Evolutionary conservation across 2,888 invertebrate genomes (phyloP).

Genomic region (Drosophila tanythrix): DNA sequence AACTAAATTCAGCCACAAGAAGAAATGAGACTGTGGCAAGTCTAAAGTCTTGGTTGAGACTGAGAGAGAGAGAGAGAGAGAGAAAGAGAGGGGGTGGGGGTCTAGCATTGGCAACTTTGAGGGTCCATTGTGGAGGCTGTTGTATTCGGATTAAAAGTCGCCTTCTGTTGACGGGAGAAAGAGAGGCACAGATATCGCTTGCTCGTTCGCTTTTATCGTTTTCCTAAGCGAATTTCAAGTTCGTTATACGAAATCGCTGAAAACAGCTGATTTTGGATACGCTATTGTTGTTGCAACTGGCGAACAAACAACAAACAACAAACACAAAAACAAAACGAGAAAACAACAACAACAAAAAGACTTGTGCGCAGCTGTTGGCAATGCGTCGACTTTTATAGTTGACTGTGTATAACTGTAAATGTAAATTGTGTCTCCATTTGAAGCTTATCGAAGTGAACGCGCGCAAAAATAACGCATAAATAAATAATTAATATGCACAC

Average conservation of each 20-base stretch:
- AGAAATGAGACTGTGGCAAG: slow-evolving; percentile 23
- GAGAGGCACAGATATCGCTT: neutral
- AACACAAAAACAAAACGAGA: neutral
- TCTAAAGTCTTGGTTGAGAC: neutral
- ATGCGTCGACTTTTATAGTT: slow-evolving; percentile 10
- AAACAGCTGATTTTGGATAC: slow-evolving; percentile 64
- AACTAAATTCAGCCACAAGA: slow-evolving; percentile 42
- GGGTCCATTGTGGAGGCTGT: slow-evolving; percentile 38
- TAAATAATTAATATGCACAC: slow-evolving; percentile 70
- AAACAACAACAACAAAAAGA: slow-evolving; percentile 26
- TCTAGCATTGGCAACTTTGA: slow-evolving; percentile 6
- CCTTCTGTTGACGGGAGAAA: slow-evolving; percentile 33
- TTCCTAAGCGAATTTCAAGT: slow-evolving; percentile 63
- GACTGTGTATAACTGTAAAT: slow-evolving; percentile 66
- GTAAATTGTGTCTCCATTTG: slow-evolving; percentile 75
- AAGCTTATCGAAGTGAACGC: slow-evolving; percentile 75
- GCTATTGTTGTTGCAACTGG: slow-evolving; percentile 25
- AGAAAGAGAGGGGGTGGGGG: neutral
- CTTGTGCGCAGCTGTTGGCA: slow-evolving; percentile 41
- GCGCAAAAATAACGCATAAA: slow-evolving; percentile 78
- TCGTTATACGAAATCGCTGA: slow-evolving; percentile 54
- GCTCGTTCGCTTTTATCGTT: slow-evolving; percentile 45
- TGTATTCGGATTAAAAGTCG: slow-evolving; percentile 43
- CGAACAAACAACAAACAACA: slow-evolving; percentile 16
- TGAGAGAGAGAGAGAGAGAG: neutral